phyloP scores from a whole-genome alignment of 1,140 invertebrate species.

The Danaus plexippus region DNA sequence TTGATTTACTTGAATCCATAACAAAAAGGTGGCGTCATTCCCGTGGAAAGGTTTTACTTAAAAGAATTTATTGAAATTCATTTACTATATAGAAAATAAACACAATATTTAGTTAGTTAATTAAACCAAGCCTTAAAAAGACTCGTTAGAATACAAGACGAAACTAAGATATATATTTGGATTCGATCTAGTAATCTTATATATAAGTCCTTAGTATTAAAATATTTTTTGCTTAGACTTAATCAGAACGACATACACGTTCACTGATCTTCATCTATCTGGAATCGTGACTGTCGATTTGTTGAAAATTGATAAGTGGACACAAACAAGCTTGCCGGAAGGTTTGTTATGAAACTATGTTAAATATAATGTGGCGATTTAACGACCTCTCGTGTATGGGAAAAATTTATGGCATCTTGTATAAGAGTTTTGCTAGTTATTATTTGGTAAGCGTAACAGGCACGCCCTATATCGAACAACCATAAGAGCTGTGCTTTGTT shows the following conservation, averaged over 20 bases:
- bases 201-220: too few relatives aligned
- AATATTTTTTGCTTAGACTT: conserved; percentile 14
- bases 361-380: conserved; percentile 36
- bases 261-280: conserved; percentile 41
- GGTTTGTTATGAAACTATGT: conserved; percentile 29
- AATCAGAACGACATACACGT: conserved; percentile 33
- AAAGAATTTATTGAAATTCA: too few relatives aligned
- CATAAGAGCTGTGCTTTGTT: conserved; percentile 61
- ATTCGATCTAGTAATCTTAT: too few relatives aligned
- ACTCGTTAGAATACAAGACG: too few relatives aligned
- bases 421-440: conserved; percentile 42
- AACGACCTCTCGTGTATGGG: conserved; percentile 50
- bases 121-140: too few relatives aligned
- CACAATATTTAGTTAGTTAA: too few relatives aligned
- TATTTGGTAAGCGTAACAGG: conserved; percentile 49
- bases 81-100: too few relatives aligned
- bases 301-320: conserved; percentile 54
- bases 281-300: conserved; percentile 55
- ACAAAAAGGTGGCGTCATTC: too few relatives aligned
- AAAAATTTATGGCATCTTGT: conserved; percentile 56
- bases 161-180: too few relatives aligned
- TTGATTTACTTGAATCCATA: too few relatives aligned
- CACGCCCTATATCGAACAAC: conserved; percentile 38
- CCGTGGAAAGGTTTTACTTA: too few relatives aligned
- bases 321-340: conserved; percentile 45